These are phyloP conservation scores for Nanorana parkeri DNA, from an alignment of 2,113 vertebrate genomes.

Conservation along the genomic window DNA sequence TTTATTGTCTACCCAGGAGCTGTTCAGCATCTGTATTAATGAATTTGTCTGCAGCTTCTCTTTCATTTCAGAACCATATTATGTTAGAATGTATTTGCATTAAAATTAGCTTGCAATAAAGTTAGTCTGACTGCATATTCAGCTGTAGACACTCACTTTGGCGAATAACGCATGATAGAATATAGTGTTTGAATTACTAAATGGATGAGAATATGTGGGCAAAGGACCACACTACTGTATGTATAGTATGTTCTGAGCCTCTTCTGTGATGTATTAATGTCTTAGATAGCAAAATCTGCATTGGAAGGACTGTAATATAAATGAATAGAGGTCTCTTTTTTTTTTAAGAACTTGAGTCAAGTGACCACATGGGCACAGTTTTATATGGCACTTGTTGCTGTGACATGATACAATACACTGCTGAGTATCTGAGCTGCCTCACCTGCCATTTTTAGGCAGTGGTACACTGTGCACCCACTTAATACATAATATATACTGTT, in stretches of 20 bases:
- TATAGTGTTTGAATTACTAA: constrained; percentile 15
- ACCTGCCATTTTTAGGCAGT: not conserved
- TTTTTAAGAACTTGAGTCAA: not conserved
- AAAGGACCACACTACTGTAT: constrained; percentile 7
- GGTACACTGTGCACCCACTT: constrained; percentile 18
- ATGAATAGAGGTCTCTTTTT: not conserved
- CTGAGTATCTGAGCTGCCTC: not conserved
- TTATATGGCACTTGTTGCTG: constrained; percentile 17
- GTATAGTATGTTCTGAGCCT: not conserved
- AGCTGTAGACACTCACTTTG: not conserved
- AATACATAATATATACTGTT: not conserved
- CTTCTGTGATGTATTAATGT: constrained; percentile 9
- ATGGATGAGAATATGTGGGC: not conserved
- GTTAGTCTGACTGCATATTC: not conserved
- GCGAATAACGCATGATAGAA: constrained; percentile 18
- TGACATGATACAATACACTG: not conserved
- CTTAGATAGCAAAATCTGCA: not conserved
- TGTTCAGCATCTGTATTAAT: constrained; percentile 3
- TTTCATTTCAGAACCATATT: not conserved
- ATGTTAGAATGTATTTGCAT: not conserved
- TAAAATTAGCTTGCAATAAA: not conserved
- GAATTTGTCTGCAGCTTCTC: not conserved
- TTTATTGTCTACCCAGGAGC: not conserved
- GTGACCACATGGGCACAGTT: constrained; percentile 22
- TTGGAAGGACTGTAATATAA: not conserved